Percentiles rank a stretch among this genome's conserved stretches.
These are phyloP conservation scores for Physocephala rufipes DNA, from an alignment of 2,888 invertebrate genomes.

Conservation along the genomic window DNA sequence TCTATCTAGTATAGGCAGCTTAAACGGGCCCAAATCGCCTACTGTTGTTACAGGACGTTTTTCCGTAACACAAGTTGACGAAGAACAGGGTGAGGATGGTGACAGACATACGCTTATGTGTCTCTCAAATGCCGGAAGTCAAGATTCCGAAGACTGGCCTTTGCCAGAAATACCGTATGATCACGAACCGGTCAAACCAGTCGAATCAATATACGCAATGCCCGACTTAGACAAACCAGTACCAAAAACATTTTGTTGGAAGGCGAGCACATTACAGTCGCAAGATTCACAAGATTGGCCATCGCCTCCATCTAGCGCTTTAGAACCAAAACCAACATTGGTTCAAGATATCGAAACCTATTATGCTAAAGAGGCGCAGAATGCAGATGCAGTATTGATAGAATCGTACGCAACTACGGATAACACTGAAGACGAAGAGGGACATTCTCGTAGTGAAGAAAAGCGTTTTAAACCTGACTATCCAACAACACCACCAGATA, in stretches of 20 bases:
- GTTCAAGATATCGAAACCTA: slow-evolving; percentile 83
- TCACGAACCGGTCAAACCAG: slow-evolving; percentile 60
- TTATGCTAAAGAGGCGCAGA: slow-evolving; percentile 81
- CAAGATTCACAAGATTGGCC: slow-evolving; percentile 85
- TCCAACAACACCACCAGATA: slow-evolving; percentile 52
- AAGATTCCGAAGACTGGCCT: slow-evolving; percentile 81
- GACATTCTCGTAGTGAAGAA: slow-evolving; percentile 73
- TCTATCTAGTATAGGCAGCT: slow-evolving; percentile 67
- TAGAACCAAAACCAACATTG: slow-evolving; percentile 72
- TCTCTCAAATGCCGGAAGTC: slow-evolving; percentile 71
- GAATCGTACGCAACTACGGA: slow-evolving; percentile 75
- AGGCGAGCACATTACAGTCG: slow-evolving; percentile 65
- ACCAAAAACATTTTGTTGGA: slow-evolving; percentile 65
- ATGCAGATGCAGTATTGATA: slow-evolving; percentile 79
- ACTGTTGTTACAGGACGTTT: slow-evolving; percentile 63
- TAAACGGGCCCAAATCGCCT: slow-evolving; percentile 68
- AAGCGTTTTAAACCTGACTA: slow-evolving; percentile 63
- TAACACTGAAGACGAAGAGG: slow-evolving; percentile 70
- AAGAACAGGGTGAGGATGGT: slow-evolving; percentile 56
- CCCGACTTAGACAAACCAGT: slow-evolving; percentile 64
- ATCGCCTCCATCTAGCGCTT: slow-evolving; percentile 78
- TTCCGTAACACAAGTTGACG: slow-evolving; percentile 65
- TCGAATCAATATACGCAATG: slow-evolving; percentile 57
- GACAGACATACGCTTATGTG: slow-evolving; percentile 62
- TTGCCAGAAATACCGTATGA: slow-evolving; percentile 75